Evolutionary conservation across 2,113 vertebrate species (phyloP).

Genomic region (Dromaius novaehollandiae): DNA sequence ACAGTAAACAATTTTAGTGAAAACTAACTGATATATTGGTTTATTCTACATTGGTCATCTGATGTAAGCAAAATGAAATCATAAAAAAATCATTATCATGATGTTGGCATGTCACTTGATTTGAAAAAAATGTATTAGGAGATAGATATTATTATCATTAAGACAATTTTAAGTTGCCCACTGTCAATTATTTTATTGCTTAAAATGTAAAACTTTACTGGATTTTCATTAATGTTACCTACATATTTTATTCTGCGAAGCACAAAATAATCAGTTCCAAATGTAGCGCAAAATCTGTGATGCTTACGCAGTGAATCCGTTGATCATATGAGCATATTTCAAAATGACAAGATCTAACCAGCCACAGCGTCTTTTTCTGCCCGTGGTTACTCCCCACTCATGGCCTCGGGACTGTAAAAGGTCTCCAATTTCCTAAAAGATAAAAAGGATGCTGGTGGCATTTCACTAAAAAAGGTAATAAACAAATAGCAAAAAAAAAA

Average conservation of each 20-base stretch:
- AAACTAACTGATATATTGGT: neutral
- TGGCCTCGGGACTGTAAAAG: conserved; percentile 94
- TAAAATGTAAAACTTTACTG: conserved; percentile 63
- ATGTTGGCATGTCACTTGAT: neutral
- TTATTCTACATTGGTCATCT: neutral
- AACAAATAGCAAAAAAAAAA: neutral
- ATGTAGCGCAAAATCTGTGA: conserved; percentile 70
- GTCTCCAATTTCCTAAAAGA: conserved; percentile 85
- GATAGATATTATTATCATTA: neutral
- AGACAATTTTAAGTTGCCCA: neutral
- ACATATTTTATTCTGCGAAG: conserved; percentile 71
- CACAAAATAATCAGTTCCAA: conserved; percentile 71
- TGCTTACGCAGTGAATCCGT: conserved; percentile 96
- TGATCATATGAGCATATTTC: conserved; percentile 97
- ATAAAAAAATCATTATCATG: neutral
- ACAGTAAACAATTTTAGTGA: neutral
- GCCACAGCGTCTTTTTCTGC: conserved; percentile 95
- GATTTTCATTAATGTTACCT: conserved; percentile 71
- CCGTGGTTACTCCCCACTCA: conserved; percentile 95
- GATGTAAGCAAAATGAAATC: neutral
- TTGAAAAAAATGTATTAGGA: neutral
- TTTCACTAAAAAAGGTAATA: neutral
- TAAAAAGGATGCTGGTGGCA: neutral
- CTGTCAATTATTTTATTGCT: neutral
- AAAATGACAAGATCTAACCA: conserved; percentile 97